Conservation (phyloP, 2,888 invertebrate genomes). For the Caradrina clavipalpis region DNA sequence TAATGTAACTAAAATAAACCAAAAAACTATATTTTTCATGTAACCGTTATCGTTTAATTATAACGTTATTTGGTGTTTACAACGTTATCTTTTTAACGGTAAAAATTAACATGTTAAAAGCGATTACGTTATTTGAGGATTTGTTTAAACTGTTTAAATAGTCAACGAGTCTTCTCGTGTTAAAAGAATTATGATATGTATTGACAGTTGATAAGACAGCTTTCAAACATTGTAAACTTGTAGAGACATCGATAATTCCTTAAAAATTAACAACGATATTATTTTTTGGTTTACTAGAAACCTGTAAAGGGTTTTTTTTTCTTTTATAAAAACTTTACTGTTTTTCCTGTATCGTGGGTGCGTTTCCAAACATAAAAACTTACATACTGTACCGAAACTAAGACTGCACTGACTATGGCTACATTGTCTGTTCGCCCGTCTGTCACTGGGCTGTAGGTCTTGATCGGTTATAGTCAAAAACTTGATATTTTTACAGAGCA, state of each 20-base stretch:
- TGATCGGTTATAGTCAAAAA: too few relatives aligned
- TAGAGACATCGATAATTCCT: neutral
- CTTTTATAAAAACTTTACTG: too few relatives aligned
- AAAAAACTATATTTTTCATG: neutral
- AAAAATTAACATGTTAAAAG: conserved; percentile 23
- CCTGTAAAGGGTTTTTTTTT: too few relatives aligned
- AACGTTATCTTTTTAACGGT: conserved; percentile 16
- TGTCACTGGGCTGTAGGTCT: too few relatives aligned
- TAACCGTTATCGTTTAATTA: conserved; percentile 21
- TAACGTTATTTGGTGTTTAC: conserved; percentile 23
- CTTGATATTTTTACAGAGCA: too few relatives aligned
- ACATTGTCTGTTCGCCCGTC: too few relatives aligned
- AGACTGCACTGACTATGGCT: too few relatives aligned
- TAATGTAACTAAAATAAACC: neutral
- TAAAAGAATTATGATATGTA: conserved; percentile 10
- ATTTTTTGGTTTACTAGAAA: too few relatives aligned
- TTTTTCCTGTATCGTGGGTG: too few relatives aligned
- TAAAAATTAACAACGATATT: too few relatives aligned
- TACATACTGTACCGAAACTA: too few relatives aligned
- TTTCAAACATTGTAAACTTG: neutral
- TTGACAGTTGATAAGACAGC: neutral
- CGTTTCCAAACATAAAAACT: too few relatives aligned
- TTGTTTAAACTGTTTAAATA: neutral
- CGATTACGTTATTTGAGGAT: conserved; percentile 11
- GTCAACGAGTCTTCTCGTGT: neutral